Conservation (phyloP, 2,888 invertebrate species). For the Dioctria linearis region DNA sequence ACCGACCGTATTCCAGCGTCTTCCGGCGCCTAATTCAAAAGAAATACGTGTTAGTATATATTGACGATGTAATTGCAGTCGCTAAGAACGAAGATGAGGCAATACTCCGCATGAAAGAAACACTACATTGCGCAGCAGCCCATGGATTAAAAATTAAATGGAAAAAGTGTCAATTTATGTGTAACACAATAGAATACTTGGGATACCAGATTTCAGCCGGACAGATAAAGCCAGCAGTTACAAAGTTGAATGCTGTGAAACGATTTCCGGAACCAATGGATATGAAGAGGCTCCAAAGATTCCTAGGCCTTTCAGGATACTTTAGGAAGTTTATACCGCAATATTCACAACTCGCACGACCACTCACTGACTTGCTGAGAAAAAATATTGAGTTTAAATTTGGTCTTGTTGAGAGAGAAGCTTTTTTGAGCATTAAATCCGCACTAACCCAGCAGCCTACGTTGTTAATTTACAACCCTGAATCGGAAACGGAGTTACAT, state of each 20-base stretch:
- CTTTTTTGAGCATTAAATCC: too few relatives aligned
- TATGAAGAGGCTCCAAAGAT: constrained; percentile 61
- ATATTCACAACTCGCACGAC: too few relatives aligned
- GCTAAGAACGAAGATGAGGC: constrained; percentile 56
- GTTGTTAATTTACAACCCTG: too few relatives aligned
- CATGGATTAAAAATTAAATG: constrained; percentile 58
- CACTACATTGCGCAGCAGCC: constrained; percentile 49
- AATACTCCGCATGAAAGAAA: constrained; percentile 52
- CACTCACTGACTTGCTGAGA: too few relatives aligned
- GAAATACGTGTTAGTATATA: constrained; percentile 52
- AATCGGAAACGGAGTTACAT: too few relatives aligned
- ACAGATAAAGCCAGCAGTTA: constrained; percentile 55
- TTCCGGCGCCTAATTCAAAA: background rate
- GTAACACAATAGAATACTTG: constrained; percentile 34
- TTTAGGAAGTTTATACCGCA: constrained; percentile 52
- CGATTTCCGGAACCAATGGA: constrained; percentile 61
- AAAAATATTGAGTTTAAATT: too few relatives aligned
- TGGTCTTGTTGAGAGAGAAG: too few relatives aligned
- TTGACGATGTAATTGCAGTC: constrained; percentile 59
- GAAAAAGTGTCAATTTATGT: constrained; percentile 58
- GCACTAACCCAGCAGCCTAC: too few relatives aligned
- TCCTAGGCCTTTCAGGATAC: constrained; percentile 61
- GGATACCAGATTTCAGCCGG: background rate
- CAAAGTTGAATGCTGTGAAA: constrained; percentile 61
- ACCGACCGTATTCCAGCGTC: background rate